Percentiles rank a stretch among this genome's conserved stretches.
phyloP scores from a whole-genome alignment of 2,888 invertebrate species.

The Callinectes sapidus region DNA sequence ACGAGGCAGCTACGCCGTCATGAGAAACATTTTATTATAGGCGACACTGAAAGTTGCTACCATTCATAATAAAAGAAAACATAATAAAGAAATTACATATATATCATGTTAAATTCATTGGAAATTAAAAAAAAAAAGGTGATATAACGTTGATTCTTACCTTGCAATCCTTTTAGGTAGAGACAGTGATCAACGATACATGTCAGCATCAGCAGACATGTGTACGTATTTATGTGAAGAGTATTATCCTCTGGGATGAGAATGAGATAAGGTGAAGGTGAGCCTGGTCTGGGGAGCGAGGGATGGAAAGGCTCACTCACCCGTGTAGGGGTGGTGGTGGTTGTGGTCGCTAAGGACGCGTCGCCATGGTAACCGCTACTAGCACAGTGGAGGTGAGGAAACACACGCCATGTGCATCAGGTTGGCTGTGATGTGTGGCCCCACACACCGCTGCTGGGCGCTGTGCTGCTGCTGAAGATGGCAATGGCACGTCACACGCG shows the following conservation, averaged over 20 bases:
- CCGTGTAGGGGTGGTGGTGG: too few relatives aligned
- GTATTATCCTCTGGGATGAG: not conserved
- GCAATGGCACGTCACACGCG: not conserved
- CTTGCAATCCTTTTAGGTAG: not conserved
- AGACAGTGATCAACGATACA: not conserved
- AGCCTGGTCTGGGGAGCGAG: not conserved
- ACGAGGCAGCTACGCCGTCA: not conserved
- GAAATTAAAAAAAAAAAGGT: not conserved
- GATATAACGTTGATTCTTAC: not conserved
- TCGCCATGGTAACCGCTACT: not conserved
- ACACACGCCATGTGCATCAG: not conserved
- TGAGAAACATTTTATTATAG: not conserved
- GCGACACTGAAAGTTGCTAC: not conserved
- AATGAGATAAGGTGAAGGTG: not conserved
- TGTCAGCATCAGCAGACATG: not conserved
- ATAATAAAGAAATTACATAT: not conserved
- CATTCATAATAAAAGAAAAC: not conserved
- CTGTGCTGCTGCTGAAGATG: slow-evolving; percentile 3
- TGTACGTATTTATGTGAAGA: not conserved
- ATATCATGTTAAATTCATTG: not conserved
- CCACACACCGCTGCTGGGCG: not conserved
- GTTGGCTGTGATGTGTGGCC: not conserved
- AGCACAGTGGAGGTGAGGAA: not conserved
- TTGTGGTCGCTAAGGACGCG: slow-evolving; percentile 15
- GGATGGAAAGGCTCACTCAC: not conserved